Base-by-base conservation (phyloP, 2,888 invertebrate species). In the Seladonia tumulorum region DNA sequence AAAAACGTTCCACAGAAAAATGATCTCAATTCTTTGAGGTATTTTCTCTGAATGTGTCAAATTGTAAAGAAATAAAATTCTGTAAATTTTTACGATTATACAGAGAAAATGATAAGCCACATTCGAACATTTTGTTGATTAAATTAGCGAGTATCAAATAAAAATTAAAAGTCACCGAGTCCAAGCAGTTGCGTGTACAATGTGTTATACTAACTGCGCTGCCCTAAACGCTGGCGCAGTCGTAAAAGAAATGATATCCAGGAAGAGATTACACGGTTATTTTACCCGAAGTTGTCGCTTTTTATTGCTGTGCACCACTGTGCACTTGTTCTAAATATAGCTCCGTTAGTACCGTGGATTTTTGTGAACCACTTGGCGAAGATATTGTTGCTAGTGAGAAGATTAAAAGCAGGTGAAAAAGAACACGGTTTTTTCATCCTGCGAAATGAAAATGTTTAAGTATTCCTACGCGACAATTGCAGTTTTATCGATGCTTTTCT, bases 211-310 rank as follows among this genome's bases (percentile, higher is more conserved):
- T 63, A 63, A 63, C 16, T 63, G 0, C 5, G 63, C 29, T 29
- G 63, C 63, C 14, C 63, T 63, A 63, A 63, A 63, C 63, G 63
- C 25, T 16, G 63, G 25, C 0, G 25, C 63, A 63, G 63, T 63
- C 63, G 63, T 63, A 63, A 63, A 63, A 63, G 16, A 63, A 63
- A 63, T 63, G 63, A 63, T 63, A 63, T 63, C 25, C 63, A 63
- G 25, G 29, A 7, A 63, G 63, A 63, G 29, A 63, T 63, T 63
- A 63, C 63, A 63, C 63, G 63, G 63, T 63, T 63, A 63, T 63
- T 63, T 63, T 63, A 63, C 63, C 29, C 16, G 25, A 29, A 63
- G 25, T 63, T 63, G 29, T 63, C 63, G 63, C 63, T 63, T 63
- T 63, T 63, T 63, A 63, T 25, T 63, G 29, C 63, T 16, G 63